A percentile compares a stretch with the other conserved stretches of the same genome.
Conservation (phyloP, 2,888 invertebrate species). For the Lithodes maja region DNA sequence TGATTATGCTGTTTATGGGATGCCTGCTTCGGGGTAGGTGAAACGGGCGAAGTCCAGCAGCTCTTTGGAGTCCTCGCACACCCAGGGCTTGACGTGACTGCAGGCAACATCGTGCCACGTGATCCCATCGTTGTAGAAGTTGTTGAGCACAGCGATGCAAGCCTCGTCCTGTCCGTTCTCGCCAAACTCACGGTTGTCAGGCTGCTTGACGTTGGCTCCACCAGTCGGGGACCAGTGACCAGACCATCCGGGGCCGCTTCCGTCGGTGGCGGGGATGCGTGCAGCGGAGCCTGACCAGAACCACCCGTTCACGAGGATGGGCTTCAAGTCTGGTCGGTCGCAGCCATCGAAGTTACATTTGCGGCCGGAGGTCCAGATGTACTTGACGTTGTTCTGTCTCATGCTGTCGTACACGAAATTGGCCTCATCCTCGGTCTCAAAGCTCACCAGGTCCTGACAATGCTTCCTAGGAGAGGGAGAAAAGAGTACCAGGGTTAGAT, state of each 20-base stretch:
- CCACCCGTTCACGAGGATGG: slow-evolving; percentile 90
- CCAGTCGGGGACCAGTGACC: slow-evolving; percentile 70
- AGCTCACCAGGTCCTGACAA: slow-evolving; percentile 71
- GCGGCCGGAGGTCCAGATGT: slow-evolving; percentile 94
- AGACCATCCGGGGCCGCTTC: slow-evolving; percentile 73
- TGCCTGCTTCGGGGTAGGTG: slow-evolving; percentile 74
- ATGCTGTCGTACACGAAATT: slow-evolving; percentile 64
- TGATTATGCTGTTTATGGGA: slow-evolving; percentile 44
- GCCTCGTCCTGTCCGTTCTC: slow-evolving; percentile 85
- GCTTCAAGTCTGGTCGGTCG: slow-evolving; percentile 83
- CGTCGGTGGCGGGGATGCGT: slow-evolving; percentile 90
- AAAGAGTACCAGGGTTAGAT: background rate
- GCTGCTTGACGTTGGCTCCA: slow-evolving; percentile 68
- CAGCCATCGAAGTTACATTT: slow-evolving; percentile 96
- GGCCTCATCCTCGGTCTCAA: slow-evolving; percentile 67
- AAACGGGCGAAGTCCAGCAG: slow-evolving; percentile 88
- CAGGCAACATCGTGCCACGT: slow-evolving; percentile 96
- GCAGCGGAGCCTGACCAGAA: slow-evolving; percentile 96
- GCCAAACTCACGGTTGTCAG: slow-evolving; percentile 71
- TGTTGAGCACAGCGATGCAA: slow-evolving; percentile 90
- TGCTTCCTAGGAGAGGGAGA: slow-evolving; percentile 63
- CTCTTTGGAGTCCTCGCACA: slow-evolving; percentile 93
- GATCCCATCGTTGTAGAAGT: slow-evolving; percentile 94
- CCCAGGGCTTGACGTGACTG: slow-evolving; percentile 93
- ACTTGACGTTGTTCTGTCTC: slow-evolving; percentile 74